These are phyloP conservation scores for Spatulosminthurus flaviceps DNA, from an alignment of 2,888 invertebrate genomes.

Conservation along the genomic window DNA sequence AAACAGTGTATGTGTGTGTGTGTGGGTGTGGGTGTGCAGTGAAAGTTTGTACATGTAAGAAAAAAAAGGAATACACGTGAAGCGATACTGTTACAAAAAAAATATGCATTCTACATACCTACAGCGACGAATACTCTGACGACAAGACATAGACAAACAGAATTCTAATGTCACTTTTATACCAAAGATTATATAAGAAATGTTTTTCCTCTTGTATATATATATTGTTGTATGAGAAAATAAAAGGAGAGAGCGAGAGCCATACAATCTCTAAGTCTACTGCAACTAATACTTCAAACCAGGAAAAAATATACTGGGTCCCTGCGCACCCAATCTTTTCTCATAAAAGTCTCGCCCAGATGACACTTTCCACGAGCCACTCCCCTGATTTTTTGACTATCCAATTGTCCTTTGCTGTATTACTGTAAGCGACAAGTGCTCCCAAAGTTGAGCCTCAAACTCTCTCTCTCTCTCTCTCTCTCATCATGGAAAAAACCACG, in stretches of 20 bases:
- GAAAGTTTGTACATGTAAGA: too few relatives aligned
- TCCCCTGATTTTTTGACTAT: constrained; percentile 16
- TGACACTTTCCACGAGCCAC: constrained; percentile 28
- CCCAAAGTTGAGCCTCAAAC: neutral
- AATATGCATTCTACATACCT: neutral
- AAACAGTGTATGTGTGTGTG: neutral
- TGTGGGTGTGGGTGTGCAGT: too few relatives aligned
- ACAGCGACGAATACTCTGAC: constrained; percentile 6
- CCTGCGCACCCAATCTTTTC: constrained; percentile 45
- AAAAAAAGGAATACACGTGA: too few relatives aligned
- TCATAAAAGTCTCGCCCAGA: constrained; percentile 51
- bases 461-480: constrained; percentile 6
- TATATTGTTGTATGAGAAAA: constrained; percentile 55
- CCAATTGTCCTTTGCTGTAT: neutral
- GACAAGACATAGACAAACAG: constrained; percentile 16
- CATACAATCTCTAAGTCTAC: neutral
- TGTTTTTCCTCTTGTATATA: constrained; percentile 49
- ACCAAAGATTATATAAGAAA: constrained; percentile 53
- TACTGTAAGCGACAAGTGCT: neutral
- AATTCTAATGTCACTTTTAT: constrained; percentile 51
- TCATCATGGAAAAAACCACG: constrained; percentile 8
- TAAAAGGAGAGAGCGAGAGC: constrained; percentile 33
- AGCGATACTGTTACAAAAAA: too few relatives aligned
- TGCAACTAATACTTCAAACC: neutral
- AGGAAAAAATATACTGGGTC: neutral